A percentile compares a stretch with the other conserved stretches of the same genome.
These are phyloP conservation scores for Paelopatides confundens DNA, from an alignment of 53 echinoderm and acorn worm genomes.

Conservation along the genomic window DNA sequence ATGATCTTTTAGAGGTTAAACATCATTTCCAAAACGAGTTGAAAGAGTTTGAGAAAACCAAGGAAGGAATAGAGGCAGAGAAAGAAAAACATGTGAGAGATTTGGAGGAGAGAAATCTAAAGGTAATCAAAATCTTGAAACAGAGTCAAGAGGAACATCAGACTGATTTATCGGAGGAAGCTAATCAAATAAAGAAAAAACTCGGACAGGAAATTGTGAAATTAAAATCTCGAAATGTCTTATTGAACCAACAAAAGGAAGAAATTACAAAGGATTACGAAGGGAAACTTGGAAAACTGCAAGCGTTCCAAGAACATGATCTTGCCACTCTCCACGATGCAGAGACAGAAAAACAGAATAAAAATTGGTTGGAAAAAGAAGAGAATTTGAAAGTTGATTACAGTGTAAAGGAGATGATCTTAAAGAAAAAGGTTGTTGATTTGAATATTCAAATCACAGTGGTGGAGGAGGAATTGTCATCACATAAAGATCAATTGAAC, in stretches of 20 bases:
- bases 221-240: slow-evolving; percentile 68
- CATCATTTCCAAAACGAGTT: slow-evolving; percentile 84
- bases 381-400: slow-evolving; percentile 67
- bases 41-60: slow-evolving; percentile 82
- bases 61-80: slow-evolving; percentile 69
- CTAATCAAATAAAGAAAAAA: slow-evolving; percentile 57
- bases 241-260: slow-evolving; percentile 70
- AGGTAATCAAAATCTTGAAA: slow-evolving; percentile 73
- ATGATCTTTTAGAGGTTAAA: slow-evolving; percentile 86
- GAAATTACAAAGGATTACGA: slow-evolving; percentile 88
- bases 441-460: slow-evolving; percentile 78
- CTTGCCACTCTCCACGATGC: slow-evolving; percentile 77
- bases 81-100: slow-evolving; percentile 59
- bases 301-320: slow-evolving; percentile 94
- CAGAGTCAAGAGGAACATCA: slow-evolving; percentile 57
- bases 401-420: slow-evolving; percentile 78
- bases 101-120: slow-evolving; percentile 65
- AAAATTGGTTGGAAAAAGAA: slow-evolving; percentile 86
- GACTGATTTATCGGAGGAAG: slow-evolving; percentile 70
- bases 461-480: slow-evolving; percentile 83
- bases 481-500: slow-evolving; percentile 69
- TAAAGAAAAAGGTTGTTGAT: slow-evolving; percentile 77
- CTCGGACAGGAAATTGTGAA: slow-evolving; percentile 74
- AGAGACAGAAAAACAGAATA: slow-evolving; percentile 66
- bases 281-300: slow-evolving; percentile 83